Conservation (phyloP, 2,888 invertebrate genomes). For the Automeris io region DNA sequence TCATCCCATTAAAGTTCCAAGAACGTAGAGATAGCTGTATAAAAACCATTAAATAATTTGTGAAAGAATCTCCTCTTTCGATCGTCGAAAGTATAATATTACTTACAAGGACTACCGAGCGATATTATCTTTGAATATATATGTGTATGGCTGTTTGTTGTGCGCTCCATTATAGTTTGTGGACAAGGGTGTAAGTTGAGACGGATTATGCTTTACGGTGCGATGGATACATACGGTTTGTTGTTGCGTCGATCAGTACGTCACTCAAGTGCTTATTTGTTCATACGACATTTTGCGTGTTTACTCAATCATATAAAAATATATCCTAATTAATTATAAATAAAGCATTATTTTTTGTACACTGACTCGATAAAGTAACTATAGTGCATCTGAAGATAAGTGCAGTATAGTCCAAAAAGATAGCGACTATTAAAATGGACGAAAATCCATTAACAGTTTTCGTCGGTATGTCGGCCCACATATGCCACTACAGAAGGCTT, state of each 20-base stretch:
- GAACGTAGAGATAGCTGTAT: no score
- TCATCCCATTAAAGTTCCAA: no score
- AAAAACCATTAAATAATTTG: conserved; percentile 5
- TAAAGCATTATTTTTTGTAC: no score
- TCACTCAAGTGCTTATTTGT: neutral
- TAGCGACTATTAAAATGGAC: no score
- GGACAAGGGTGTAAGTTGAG: conserved; percentile 52
- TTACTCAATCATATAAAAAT: neutral
- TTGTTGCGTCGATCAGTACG: neutral
- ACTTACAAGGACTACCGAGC: conserved; percentile 39
- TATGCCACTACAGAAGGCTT: no score
- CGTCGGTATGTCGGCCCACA: no score
- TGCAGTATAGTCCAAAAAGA: no score
- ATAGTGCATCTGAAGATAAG: no score
- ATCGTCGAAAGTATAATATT: conserved; percentile 30
- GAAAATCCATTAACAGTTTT: no score
- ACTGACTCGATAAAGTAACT: no score
- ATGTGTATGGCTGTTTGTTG: conserved; percentile 17
- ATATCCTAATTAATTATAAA: no score
- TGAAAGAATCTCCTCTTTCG: conserved; percentile 15
- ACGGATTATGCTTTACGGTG: conserved; percentile 28
- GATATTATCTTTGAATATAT: conserved; percentile 36
- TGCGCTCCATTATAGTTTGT: no score
- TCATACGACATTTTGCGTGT: neutral
- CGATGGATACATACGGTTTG: conserved; percentile 8